phyloP scores from a whole-genome alignment of 2,797 vertebrate species.

The Mus spretus region DNA sequence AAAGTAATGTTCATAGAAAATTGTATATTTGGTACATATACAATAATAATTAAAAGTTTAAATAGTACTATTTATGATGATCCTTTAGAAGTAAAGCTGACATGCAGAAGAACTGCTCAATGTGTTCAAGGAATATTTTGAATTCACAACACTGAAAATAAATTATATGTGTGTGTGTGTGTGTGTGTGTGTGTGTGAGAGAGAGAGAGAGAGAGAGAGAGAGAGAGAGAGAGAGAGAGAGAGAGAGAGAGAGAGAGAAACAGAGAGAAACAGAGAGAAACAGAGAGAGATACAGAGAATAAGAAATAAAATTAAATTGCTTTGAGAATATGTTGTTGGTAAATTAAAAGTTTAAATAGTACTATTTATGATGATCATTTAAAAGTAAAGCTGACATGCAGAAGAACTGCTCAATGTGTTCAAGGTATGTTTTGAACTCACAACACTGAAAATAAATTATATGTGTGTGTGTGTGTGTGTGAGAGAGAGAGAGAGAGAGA shows the following conservation, averaged over 20 bases:
- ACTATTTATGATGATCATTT: neutral
- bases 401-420: neutral
- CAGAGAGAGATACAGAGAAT: neutral
- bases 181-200: neutral
- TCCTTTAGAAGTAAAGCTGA: neutral
- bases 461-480: neutral
- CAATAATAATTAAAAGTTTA: neutral
- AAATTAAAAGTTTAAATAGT: neutral
- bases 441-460: neutral
- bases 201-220: neutral
- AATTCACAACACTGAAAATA: neutral
- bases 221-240: too few species aligned
- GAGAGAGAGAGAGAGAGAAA: neutral
- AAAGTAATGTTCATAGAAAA: neutral
- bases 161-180: neutral
- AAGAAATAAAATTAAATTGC: neutral
- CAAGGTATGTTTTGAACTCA: neutral
- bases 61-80: neutral
- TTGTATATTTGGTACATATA: neutral
- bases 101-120: neutral
- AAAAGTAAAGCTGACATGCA: neutral
- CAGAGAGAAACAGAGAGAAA: neutral
- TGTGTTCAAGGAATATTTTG: neutral
- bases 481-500: neutral
- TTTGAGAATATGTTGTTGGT: too few species aligned